Evolutionary conservation across 2,797 vertebrate genomes (phyloP), one percentile per base, ranked within the genome.

Genomic region (Gila robusta): DNA sequence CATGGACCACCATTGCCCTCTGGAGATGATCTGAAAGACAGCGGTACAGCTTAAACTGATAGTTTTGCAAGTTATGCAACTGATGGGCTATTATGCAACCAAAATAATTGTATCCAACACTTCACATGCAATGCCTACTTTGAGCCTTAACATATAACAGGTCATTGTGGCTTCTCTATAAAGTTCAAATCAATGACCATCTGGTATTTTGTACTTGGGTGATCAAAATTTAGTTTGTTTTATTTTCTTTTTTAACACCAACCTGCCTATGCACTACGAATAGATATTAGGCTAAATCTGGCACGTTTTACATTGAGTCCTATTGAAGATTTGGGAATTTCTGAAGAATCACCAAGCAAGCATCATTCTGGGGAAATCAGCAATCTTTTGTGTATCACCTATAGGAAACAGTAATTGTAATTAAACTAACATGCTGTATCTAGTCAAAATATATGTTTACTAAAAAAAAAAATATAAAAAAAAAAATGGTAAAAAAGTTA

Each of bases 1-100:
- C 64, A 80, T 49, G 69, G 72, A 83, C 73, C 47, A 81, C 86
- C 87, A 83, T 89, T 88, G 74, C 84, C 86, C 64, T 83, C 89
- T 89, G 88, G 85, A 79, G 84, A 86, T 49, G 28, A 41, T 49
- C 0, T 44, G 52, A 87, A 90, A 69, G 79, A 32, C 86, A 71
- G 12, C 0, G 14, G 14, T 67, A 7, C 26, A 32, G 62, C n/a
- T 47, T 80, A 67, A 64, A 28, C 6, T 35, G 17, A 67, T 44
- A 37, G 4, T 32, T 21, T 14, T 59, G 11, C 5, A 35, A 16
- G 64, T 52, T 37, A 67, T 0, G 19, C n/a, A 67, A 35, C 19
- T 67, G 28, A 67, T 67, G 3, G 19, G 41, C 4, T 67, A 37
- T 56, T 56, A 56, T 56, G 11, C 37, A 64, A 28, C 7, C n/a